Percentiles rank a stretch among this genome's conserved stretches.
phyloP scores from a whole-genome alignment of 2,888 invertebrate genomes.

The Watsonalla binaria region DNA sequence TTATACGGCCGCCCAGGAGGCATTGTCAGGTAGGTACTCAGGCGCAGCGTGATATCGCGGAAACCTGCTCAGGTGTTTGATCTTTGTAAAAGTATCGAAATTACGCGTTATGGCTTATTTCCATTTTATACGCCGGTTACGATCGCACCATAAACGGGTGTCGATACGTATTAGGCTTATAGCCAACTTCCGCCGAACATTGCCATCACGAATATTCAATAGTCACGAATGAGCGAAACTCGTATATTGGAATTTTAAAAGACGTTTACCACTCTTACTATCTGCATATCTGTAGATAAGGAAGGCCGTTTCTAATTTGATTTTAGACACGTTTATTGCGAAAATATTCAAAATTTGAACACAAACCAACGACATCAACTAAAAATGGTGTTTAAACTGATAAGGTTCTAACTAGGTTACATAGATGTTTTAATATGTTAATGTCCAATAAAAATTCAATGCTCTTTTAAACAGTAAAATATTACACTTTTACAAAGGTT shows the following conservation, averaged over 20 bases:
- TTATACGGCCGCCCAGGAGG: slow-evolving; percentile 45
- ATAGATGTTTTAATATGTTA: not conserved
- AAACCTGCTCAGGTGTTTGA: slow-evolving; percentile 8
- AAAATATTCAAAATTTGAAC: not conserved
- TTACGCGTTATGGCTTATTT: slow-evolving; percentile 35
- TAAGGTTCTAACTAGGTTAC: not conserved
- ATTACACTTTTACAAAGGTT: no score
- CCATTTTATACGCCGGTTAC: slow-evolving; percentile 34
- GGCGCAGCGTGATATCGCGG: slow-evolving; percentile 9
- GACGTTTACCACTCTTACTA: not conserved
- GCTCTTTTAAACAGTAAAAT: no score
- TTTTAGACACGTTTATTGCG: not conserved
- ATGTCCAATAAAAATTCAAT: not conserved
- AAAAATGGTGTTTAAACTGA: not conserved
- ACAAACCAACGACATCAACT: not conserved
- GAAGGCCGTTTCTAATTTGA: not conserved
- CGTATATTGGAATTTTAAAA: not conserved
- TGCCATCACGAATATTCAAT: slow-evolving; percentile 11
- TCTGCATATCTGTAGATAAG: not conserved
- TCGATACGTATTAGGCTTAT: slow-evolving; percentile 28
- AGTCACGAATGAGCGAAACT: slow-evolving; percentile 16
- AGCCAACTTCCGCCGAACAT: slow-evolving; percentile 31
- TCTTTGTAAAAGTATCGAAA: slow-evolving; percentile 16
- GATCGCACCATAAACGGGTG: slow-evolving; percentile 37
- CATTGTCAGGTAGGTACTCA: slow-evolving; percentile 20